Evolutionary conservation across 2,888 invertebrate genomes (phyloP).

Genomic region (Limnephilus lunatus): DNA sequence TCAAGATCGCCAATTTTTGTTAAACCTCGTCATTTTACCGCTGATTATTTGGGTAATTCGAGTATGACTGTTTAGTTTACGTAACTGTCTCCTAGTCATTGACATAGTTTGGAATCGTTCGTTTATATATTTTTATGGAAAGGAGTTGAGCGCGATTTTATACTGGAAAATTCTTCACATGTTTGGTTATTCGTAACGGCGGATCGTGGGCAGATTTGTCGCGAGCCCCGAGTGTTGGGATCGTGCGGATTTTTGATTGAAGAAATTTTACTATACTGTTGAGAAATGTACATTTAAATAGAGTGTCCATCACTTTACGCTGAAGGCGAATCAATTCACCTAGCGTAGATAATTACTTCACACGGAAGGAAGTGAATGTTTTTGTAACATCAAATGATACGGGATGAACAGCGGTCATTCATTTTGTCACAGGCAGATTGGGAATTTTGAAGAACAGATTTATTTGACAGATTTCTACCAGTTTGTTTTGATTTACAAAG

Average conservation of each 20-base stretch:
- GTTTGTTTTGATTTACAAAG: slow-evolving; percentile 45
- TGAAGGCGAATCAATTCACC: slow-evolving; percentile 36
- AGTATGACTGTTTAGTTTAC: slow-evolving; percentile 51
- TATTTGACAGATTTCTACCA: slow-evolving; percentile 21
- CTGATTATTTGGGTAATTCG: slow-evolving; percentile 43
- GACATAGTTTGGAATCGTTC: slow-evolving; percentile 52
- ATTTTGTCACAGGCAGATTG: slow-evolving; percentile 44
- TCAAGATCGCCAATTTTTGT: slow-evolving; percentile 52
- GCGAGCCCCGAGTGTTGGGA: not conserved
- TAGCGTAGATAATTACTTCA: slow-evolving; percentile 21
- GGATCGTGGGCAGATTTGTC: slow-evolving; percentile 15
- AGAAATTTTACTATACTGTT: not conserved
- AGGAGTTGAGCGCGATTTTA: slow-evolving; percentile 46
- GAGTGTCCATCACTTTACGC: slow-evolving; percentile 24
- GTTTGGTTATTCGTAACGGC: slow-evolving; percentile 38
- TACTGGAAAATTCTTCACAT: slow-evolving; percentile 45
- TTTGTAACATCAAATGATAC: slow-evolving; percentile 6
- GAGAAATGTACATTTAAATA: slow-evolving; percentile 17
- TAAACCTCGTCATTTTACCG: slow-evolving; percentile 35
- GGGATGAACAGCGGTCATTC: slow-evolving; percentile 29
- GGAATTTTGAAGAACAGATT: slow-evolving; percentile 28
- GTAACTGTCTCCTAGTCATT: slow-evolving; percentile 54
- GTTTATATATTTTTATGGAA: slow-evolving; percentile 48
- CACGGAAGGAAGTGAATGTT: slow-evolving; percentile 3
- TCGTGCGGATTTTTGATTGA: not conserved